phyloP scores from a whole-genome alignment of 2,888 invertebrate species.

The Thalpophila matura region DNA sequence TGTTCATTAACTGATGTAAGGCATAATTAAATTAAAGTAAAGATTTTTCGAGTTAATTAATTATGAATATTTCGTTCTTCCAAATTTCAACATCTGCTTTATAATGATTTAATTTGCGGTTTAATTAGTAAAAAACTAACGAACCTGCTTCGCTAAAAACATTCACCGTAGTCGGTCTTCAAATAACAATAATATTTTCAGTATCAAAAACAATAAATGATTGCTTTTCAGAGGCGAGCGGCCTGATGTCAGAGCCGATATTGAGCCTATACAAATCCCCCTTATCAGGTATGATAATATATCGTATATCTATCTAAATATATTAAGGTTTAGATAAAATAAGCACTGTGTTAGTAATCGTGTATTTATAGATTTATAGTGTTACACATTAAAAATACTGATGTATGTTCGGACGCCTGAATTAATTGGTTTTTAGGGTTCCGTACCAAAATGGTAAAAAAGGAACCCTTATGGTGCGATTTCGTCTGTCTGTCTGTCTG shows the following conservation, averaged over 20 bases:
- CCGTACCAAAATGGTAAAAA: too few species aligned
- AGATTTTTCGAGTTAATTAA: too few species aligned
- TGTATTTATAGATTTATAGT: constrained; percentile 13
- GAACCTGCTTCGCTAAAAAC: too few species aligned
- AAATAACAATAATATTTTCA: constrained; percentile 19
- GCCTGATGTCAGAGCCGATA: constrained; percentile 87
- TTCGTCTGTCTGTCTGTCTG: too few species aligned
- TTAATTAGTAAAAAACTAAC: too few species aligned
- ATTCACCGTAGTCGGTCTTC: constrained; percentile 44
- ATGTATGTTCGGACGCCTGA: not conserved
- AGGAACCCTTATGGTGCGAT: too few species aligned
- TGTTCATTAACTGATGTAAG: not conserved
- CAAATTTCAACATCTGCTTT: too few species aligned
- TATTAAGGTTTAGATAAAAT: constrained; percentile 46
- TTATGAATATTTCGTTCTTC: too few species aligned
- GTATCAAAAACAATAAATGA: constrained; percentile 55
- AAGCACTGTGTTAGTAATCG: constrained; percentile 18
- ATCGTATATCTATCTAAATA: constrained; percentile 30
- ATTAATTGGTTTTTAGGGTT: not conserved
- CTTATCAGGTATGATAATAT: constrained; percentile 82
- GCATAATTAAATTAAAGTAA: too few species aligned
- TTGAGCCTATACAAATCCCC: constrained; percentile 89
- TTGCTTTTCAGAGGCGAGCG: constrained; percentile 85
- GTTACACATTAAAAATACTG: constrained; percentile 10
- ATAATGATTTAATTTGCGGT: too few species aligned